Evolutionary conservation across 1,140 invertebrate species (phyloP), one percentile per base, ranked within the genome.

Genomic region (Drosophila burlai): DNA sequence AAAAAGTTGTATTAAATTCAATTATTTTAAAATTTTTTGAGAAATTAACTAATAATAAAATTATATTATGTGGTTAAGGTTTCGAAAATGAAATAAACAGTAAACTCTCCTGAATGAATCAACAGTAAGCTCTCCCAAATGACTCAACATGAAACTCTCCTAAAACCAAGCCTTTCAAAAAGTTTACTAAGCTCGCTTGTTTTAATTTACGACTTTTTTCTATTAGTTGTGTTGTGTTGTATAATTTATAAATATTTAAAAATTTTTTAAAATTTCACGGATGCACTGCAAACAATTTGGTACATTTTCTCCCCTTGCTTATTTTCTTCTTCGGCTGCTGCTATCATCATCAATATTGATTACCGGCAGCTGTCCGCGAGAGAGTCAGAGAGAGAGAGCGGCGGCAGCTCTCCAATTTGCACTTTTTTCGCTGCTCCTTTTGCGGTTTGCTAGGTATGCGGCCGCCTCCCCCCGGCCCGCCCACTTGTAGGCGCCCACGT

Each of bases 281-380:
- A 5, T 66, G 31, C 63, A 66, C 63, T 69, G 47, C 38, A 38
- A 69, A 75, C 68, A 75, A 65, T 85, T 65, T 47, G 61, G 50
- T 34, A 83, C 54, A 69, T 81, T 72, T 89, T 81, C 61, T 65
- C 18, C n/a, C 15, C 74, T 76, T 57, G 47, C 47, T 79, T 57
- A 80, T 75, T 81, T 76, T 89, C 67, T 74, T 76, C 74, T 68
- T 76, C 47, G 63, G 68, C 68, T 42, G 67, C 60, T 52, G 82
- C 79, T 84, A 76, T 83, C 75, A 87, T 87, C 84, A 89, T 87
- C 86, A 90, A 90, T 90, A 90, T 90, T 90, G 85, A 90, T 90
- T 90, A 90, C 85, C 85, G 85, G 85, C 85, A 90, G 85, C 85
- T 89, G 85, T 90, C 85, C 81, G 67, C 75, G 60, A 43, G 66